Conservation (phyloP, 2,797 vertebrate species). For the Artibeus lituratus region DNA sequence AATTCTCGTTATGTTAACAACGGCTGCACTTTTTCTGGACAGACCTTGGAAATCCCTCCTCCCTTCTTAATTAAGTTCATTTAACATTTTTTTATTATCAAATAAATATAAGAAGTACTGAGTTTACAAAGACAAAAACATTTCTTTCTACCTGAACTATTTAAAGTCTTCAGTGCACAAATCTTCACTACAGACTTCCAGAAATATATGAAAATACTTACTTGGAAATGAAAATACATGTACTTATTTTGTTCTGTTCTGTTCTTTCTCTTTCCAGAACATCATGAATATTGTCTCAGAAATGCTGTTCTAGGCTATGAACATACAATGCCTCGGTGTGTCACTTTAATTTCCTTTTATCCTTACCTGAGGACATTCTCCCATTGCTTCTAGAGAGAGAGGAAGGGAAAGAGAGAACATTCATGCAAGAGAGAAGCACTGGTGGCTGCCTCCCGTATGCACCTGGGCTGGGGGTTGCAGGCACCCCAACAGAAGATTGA, state of each 20-base stretch:
- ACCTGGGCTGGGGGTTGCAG: too few relatives aligned
- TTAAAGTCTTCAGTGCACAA: background rate
- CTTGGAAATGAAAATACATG: background rate
- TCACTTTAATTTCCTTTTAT: too few relatives aligned
- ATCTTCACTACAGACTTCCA: background rate
- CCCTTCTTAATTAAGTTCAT: background rate
- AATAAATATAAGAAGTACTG: background rate
- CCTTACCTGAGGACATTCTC: too few relatives aligned
- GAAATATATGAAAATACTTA: background rate
- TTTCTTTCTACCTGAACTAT: background rate
- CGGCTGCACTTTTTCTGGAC: too few relatives aligned
- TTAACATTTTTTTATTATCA: background rate
- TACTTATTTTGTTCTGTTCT: background rate
- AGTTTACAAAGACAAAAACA: background rate
- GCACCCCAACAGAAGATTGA: too few relatives aligned
- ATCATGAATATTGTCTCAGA: background rate
- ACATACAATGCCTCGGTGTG: background rate
- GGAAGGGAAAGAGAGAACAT: too few relatives aligned
- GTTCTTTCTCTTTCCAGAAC: background rate
- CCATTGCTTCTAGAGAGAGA: too few relatives aligned
- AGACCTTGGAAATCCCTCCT: background rate
- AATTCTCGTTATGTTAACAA: too few relatives aligned
- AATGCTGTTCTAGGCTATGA: background rate
- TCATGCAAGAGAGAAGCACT: too few relatives aligned
- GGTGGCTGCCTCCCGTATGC: too few relatives aligned